Evolutionary conservation across 2,797 vertebrate species (phyloP).

Genomic region (Peromyscus melanophrys): DNA sequence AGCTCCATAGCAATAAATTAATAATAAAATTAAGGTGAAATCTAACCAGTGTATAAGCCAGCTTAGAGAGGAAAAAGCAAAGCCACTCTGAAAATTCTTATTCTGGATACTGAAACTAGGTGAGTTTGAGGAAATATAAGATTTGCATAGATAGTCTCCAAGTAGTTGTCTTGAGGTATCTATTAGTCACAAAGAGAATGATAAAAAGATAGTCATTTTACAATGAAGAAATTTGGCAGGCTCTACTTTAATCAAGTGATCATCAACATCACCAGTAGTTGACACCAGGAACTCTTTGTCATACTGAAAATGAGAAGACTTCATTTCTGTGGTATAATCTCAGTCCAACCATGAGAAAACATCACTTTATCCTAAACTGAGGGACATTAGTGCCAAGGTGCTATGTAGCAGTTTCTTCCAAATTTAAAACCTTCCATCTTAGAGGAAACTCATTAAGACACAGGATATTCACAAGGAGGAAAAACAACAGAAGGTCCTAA

Average conservation of each 20-base stretch:
- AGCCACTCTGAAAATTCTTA: constrained; percentile 52
- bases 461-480: neutral
- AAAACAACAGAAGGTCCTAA: neutral
- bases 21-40: constrained; percentile 67
- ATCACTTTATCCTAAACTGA: constrained; percentile 17
- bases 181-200: constrained; percentile 32
- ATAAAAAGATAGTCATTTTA: constrained; percentile 2
- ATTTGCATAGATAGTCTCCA: constrained; percentile 37
- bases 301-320: constrained; percentile 5
- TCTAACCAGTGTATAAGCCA: constrained; percentile 35
- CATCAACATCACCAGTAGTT: neutral
- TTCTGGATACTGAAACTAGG: constrained; percentile 40
- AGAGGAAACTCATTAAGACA: neutral
- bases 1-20: constrained; percentile 58
- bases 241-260: neutral
- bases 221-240: constrained; percentile 36
- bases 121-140: constrained; percentile 2
- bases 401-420: neutral
- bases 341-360: constrained; percentile 32
- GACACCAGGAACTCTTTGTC: constrained; percentile 28
- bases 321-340: constrained; percentile 49
- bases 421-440: neutral
- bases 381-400: neutral
- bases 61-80: constrained; percentile 58
- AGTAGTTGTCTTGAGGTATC: constrained; percentile 26